These are phyloP conservation scores for Hoplostethus mediterraneus DNA, from an alignment of 2,797 vertebrate genomes.

Conservation along the genomic window DNA sequence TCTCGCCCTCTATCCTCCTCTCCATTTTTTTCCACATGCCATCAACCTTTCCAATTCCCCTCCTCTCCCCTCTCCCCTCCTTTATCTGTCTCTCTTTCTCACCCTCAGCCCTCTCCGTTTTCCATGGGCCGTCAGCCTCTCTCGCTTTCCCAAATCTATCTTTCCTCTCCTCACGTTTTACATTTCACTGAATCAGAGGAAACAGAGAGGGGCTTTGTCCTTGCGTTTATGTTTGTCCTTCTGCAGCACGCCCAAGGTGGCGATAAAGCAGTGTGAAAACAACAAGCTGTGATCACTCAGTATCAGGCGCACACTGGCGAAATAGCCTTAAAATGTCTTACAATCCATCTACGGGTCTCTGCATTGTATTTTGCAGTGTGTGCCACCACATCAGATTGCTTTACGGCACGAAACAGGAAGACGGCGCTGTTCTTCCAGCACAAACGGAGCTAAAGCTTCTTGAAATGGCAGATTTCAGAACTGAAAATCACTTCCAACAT, in stretches of 20 bases:
- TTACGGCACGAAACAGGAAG: too few relatives aligned
- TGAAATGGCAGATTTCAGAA: too few relatives aligned
- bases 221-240: constrained; percentile 69
- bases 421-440: too few relatives aligned
- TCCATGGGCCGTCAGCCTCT: constrained; percentile 60
- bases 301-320: constrained; percentile 23
- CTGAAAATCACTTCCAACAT: too few relatives aligned
- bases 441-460: too few relatives aligned
- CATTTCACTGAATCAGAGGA: constrained; percentile 79
- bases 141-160: constrained; percentile 35
- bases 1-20: background rate
- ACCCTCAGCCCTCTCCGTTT: constrained; percentile 37
- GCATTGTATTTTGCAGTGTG: too few relatives aligned
- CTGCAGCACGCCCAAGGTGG: constrained; percentile 53
- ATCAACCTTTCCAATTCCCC: constrained; percentile 19
- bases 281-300: constrained; percentile 61
- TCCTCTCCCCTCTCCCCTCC: constrained; percentile 11
- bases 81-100: constrained; percentile 35
- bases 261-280: constrained; percentile 54
- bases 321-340: constrained; percentile 15
- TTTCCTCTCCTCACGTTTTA: constrained; percentile 55
- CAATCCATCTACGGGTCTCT: too few relatives aligned
- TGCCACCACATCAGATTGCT: too few relatives aligned
- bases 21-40: constrained; percentile 19
- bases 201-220: constrained; percentile 66